Evolutionary conservation across 2,113 vertebrate species (phyloP).

Genomic region (Muntiacus muntjak): DNA sequence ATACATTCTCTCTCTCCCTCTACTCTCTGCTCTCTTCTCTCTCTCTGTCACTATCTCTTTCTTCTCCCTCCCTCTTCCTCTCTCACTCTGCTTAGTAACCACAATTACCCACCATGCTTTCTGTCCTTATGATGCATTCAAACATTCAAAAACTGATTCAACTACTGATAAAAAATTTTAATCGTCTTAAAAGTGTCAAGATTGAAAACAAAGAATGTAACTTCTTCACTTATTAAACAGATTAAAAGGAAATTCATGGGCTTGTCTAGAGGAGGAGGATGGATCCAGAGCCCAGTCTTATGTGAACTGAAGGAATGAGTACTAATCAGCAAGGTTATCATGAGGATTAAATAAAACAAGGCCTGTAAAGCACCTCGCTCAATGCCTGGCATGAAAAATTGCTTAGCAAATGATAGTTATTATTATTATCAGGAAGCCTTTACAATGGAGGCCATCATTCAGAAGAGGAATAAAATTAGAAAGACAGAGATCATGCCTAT

Average conservation of each 20-base stretch:
- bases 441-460: background rate
- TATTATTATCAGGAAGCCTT: background rate
- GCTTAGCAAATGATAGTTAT: background rate
- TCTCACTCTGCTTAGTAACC: too few relatives aligned
- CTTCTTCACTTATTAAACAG: background rate
- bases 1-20: background rate
- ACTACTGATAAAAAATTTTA: background rate
- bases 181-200: background rate
- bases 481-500: background rate
- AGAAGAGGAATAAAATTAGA: slow-evolving; percentile 16
- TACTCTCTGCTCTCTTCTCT: background rate
- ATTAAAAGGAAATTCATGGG: background rate
- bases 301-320: background rate
- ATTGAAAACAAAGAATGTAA: background rate
- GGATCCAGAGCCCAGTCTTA: background rate
- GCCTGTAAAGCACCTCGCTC: background rate
- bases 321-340: background rate
- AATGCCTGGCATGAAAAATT: background rate
- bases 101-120: background rate
- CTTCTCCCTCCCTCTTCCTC: too few relatives aligned
- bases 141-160: background rate
- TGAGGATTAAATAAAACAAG: background rate
- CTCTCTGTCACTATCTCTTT: too few relatives aligned
- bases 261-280: background rate
- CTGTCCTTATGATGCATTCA: background rate